These are phyloP conservation scores for Oceanodroma leucorhoa DNA, from an alignment of 2,797 vertebrate species.

Conservation along the genomic window DNA sequence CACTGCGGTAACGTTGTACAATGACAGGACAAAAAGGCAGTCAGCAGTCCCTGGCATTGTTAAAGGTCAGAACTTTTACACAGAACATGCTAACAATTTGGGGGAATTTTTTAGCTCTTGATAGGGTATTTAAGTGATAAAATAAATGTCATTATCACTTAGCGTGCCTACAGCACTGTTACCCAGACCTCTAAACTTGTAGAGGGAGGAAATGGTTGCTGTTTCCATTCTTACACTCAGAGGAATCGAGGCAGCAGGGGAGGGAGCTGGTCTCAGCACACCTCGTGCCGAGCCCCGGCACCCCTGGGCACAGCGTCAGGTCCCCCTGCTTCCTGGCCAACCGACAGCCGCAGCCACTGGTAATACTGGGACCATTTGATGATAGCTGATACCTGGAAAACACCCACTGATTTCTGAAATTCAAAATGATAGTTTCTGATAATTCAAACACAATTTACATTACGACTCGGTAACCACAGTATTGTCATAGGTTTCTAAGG, in stretches of 20 bases:
- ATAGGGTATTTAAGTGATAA: background rate
- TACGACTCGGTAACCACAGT: background rate
- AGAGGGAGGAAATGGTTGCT: background rate
- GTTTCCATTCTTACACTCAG: background rate
- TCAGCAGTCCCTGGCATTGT: background rate
- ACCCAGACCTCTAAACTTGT: background rate
- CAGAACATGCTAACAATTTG: background rate
- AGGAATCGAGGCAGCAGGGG: background rate
- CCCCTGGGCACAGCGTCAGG: accelerated
- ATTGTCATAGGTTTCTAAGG: background rate
- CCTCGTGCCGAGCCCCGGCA: background rate
- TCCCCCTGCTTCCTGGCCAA: background rate
- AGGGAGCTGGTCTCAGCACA: background rate
- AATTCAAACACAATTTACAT: background rate
- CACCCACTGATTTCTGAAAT: background rate
- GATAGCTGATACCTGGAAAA: background rate
- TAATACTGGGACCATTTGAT: background rate
- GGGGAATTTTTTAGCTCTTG: background rate
- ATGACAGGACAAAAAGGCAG: background rate
- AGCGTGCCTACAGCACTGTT: background rate
- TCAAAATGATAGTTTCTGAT: background rate
- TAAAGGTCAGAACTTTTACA: background rate
- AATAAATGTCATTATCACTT: background rate
- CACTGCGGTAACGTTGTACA: background rate
- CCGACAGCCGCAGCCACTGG: background rate